Evolutionary conservation across 1,140 invertebrate species (phyloP), one percentile per base, ranked within the genome.

Genomic region (Drosophila sechellia): DNA sequence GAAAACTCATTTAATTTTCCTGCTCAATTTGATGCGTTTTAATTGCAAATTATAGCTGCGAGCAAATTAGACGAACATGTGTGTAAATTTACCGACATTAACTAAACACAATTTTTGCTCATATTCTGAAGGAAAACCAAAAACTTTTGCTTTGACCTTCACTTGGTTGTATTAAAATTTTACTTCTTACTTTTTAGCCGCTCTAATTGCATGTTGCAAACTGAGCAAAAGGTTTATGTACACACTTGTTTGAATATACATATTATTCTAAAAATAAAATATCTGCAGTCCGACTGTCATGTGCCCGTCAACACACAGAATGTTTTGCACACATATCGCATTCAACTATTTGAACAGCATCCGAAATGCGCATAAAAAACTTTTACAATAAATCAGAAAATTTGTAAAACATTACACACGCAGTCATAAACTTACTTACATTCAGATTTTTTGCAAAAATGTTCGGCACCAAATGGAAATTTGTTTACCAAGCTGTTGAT

Each of bases 401-500:
- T 87, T 87, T 81, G 70, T 61, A 58, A 72, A 77, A 69, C 79
- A 79, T 79, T 76, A 71, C 77, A 66, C 50, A 59, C 46, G 6
- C 58, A 40, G 22, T 11, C 66, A 25, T 12, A 48, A 5, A 25
- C 11, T 8, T 8, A 46, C 42, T 39, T 4, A 10, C 22, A 53
- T 8, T 31, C 6, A 52, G 45, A 79, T 61, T 48, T 76, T 45
- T 48, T 52, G 61, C 50, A 22, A 86, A 43, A 78, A 81, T 87
- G 31, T 42, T 65, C 64, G 42, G 65, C 52, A 20, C 60, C 68
- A 55, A 78, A 78, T 75, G 64, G 64, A 87, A 85, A 85, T 87
- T 87, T 78, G 83, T 78, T 81, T 78, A 78, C 78, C 85, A 61
- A 81, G 83, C 74, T 78, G 63, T 63, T 77, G 63, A 69, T 59